These are phyloP conservation scores for Palloptera scutellata DNA, from an alignment of 2,888 invertebrate species.

Conservation along the genomic window DNA sequence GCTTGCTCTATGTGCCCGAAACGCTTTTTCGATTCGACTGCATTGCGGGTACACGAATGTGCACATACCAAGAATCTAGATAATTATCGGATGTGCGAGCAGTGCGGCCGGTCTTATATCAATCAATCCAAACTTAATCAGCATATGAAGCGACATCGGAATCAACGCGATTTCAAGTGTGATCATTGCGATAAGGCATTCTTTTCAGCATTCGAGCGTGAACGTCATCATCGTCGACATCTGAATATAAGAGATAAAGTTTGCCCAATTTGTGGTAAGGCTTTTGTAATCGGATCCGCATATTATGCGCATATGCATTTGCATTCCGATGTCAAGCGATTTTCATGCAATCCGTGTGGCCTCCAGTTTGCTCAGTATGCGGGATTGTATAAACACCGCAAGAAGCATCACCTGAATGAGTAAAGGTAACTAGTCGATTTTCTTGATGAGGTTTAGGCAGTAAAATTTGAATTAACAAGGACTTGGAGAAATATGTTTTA, in stretches of 20 bases:
- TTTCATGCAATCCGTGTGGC: constrained; percentile 49
- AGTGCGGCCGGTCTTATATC: constrained; percentile 56
- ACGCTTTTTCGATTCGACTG: constrained; percentile 52
- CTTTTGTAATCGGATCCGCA: constrained; percentile 55
- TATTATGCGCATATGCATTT: constrained; percentile 58
- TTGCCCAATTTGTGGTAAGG: constrained; percentile 55
- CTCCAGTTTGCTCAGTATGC: constrained; percentile 57
- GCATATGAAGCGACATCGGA: constrained; percentile 54
- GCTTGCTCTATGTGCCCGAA: constrained; percentile 51
- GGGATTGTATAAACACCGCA: constrained; percentile 57
- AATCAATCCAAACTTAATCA: constrained; percentile 59
- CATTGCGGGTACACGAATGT: constrained; percentile 52
- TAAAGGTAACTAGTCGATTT: background rate
- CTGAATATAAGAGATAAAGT: constrained; percentile 57
- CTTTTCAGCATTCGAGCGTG: constrained; percentile 55
- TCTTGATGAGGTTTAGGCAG: background rate
- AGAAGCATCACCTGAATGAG: constrained; percentile 39
- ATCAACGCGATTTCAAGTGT: constrained; percentile 52
- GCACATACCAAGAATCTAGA: constrained; percentile 56
- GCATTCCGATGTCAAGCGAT: constrained; percentile 55
- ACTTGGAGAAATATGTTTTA: too few relatives aligned
- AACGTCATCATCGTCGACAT: constrained; percentile 53
- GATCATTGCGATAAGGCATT: constrained; percentile 55
- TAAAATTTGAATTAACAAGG: too few relatives aligned
- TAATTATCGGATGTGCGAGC: constrained; percentile 51